Base-by-base conservation (phyloP, 2,888 invertebrate species). In the Drosophila conformis region DNA sequence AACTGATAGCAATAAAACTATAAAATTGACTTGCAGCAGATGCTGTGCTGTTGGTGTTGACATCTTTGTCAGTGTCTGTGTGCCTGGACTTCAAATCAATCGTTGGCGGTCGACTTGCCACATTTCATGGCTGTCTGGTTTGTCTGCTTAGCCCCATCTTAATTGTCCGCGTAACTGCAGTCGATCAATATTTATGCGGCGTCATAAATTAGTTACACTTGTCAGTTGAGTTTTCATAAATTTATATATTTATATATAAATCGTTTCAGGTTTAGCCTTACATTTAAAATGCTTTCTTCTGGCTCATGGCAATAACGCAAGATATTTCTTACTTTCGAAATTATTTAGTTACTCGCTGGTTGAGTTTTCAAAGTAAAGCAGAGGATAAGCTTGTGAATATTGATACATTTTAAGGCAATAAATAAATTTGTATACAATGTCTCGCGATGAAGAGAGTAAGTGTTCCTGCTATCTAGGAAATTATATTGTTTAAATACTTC, bases 101-200 rank as follows among this genome's bases (percentile, higher is more conserved):
- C 38, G 21, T n/a, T 27, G 40, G 25, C 33, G 48, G 59, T 59
- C 73, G 15, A 27, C 25, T 10, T 11, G 31, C 35, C 10, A 33
- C 63, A 75, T 72, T 72, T 66, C 53, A 78, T 63, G 71, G 38
- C 36, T 29, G 38, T 10, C 52, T n/a, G 13, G 0, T 36, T 51
- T 29, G 64, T 63, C 48, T 25, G 48, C 40, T 60, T 40, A 65
- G 51, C 67, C 56, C 48, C 42, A 15, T 48, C 65, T 76, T 60
- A 76, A 78, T 76, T 80, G 54, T 40, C 61, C n/a, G 59, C 81
- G 52, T 81, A 69, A 69, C 75, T 71, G 31, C n/a, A 65, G 42
- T 60, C 60, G 74, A 81, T 87, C 81, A 79, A 84, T 87, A 87
- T 89, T 87, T 56, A 56, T 48, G 63, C 56, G n/a, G 56, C 57